These are phyloP conservation scores for Trichoplusia ni DNA, from an alignment of 1,140 invertebrate genomes.

Conservation along the genomic window DNA sequence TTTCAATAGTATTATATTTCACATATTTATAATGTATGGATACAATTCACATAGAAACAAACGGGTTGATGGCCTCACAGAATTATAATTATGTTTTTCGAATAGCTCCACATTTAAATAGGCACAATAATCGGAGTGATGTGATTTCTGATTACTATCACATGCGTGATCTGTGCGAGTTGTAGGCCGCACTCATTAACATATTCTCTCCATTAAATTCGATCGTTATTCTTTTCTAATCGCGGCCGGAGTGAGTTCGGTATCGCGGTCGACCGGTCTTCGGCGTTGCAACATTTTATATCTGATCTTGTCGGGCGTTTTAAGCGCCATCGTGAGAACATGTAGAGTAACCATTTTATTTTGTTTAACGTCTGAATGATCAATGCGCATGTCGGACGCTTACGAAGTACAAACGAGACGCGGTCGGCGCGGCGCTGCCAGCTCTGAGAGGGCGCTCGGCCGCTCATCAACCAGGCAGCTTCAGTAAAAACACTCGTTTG, in stretches of 20 bases:
- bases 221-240: slow-evolving; percentile 46
- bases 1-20: neutral
- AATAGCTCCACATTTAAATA: slow-evolving; percentile 33
- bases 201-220: slow-evolving; percentile 42
- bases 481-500: slow-evolving; percentile 59
- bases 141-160: slow-evolving; percentile 32
- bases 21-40: neutral
- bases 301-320: slow-evolving; percentile 49
- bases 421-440: neutral
- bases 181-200: slow-evolving; percentile 39
- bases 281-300: slow-evolving; percentile 59
- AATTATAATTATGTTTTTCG: slow-evolving; percentile 37
- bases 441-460: slow-evolving; percentile 15
- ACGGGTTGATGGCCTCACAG: slow-evolving; percentile 39
- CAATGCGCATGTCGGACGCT: slow-evolving; percentile 4
- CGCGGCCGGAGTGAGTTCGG: slow-evolving; percentile 50
- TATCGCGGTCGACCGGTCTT: slow-evolving; percentile 56
- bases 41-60: slow-evolving; percentile 26
- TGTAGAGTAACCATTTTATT: slow-evolving; percentile 39
- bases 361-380: slow-evolving; percentile 23
- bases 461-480: slow-evolving; percentile 47
- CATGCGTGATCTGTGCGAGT: slow-evolving; percentile 32
- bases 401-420: neutral
- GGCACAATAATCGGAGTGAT: slow-evolving; percentile 36
- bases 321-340: slow-evolving; percentile 71